Base-by-base conservation (phyloP, 2,113 vertebrate species). In the Grammatotria lemairii region DNA sequence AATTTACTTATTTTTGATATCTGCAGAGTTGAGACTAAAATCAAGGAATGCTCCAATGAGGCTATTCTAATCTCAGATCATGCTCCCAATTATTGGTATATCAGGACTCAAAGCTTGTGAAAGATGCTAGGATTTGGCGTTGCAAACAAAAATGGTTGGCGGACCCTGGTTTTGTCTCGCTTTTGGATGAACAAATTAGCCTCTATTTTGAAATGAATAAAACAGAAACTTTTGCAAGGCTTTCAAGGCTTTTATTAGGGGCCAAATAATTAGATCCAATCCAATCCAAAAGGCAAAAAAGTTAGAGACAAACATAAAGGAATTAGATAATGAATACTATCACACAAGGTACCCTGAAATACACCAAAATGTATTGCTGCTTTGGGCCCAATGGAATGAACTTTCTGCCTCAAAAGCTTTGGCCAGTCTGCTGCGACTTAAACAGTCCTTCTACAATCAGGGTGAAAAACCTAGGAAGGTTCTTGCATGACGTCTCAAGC, bases 161-260 rank as follows among this genome's bases (percentile, higher is more conserved):
- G 9, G 19, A 21, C 9, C 51, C 49, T 47, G 45, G 17, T n/a
- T 53, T 53, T 10, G 49, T 53, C 17, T 53, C 49, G 0, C 5
- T 53, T 53, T 0, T 54, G 9, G n/a, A 54, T 54, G n/a, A 54
- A 54, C n/a, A 54, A 21, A 54, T 54, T 54, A 54, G n/a, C 9
- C n/a, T 54, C 51, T 54, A 11, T 21, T 54, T 54, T 11, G n/a
- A 54, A 54, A 54, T 54, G n/a, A 54, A 54, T 54, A 54, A 54
- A 54, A 21, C n/a, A 54, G 51, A 53, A 54, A 54, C n/a, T 2
- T 54, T 0, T 54, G 51, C n/a, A 54, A 54, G 49, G 19, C n/a
- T 53, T 53, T 53, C 10, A 53, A 54, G 51, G 51, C 0, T 54
- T 21, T 54, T 53, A 53, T 21, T 53, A 0, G 9, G 0, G 51